Percentiles rank a stretch among this genome's conserved stretches.
Conservation (phyloP, 2,797 vertebrate species). For the Saxicola maurus region DNA sequence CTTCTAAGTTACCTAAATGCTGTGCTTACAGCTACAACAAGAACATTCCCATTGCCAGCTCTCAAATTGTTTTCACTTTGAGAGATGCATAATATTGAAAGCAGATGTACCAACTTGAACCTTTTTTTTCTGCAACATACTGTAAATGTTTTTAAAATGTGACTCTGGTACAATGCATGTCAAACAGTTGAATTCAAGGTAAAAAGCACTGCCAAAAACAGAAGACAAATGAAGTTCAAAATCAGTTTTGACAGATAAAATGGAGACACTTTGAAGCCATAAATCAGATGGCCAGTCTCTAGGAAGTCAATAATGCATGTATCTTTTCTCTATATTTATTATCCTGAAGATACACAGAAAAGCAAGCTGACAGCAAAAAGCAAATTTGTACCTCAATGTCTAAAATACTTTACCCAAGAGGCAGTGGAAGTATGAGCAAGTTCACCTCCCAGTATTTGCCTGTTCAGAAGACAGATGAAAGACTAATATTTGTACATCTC, state of each 20-base stretch:
- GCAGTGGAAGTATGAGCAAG: constrained; percentile 14
- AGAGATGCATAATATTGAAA: constrained; percentile 87
- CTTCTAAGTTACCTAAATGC: constrained; percentile 86
- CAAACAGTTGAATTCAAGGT: constrained; percentile 83
- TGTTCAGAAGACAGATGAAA: constrained; percentile 8
- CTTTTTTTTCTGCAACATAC: constrained; percentile 41
- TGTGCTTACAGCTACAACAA: constrained; percentile 78
- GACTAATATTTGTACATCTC: constrained; percentile 13
- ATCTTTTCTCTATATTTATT: constrained; percentile 66
- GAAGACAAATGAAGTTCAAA: constrained; percentile 89
- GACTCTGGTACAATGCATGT: constrained; percentile 78
- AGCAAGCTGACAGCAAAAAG: constrained; percentile 5
- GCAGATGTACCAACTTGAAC: constrained; percentile 85
- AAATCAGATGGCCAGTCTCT: constrained; percentile 84
- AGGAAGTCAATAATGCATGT: constrained; percentile 82
- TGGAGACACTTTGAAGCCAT: constrained; percentile 81
- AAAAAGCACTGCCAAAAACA: constrained; percentile 83
- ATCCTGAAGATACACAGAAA: constrained; percentile 44
- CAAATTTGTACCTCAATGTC: background rate
- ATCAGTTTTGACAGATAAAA: constrained; percentile 86
- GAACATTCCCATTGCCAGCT: constrained; percentile 80
- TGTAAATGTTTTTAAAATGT: constrained; percentile 77
- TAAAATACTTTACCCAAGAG: background rate
- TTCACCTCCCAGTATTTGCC: background rate
- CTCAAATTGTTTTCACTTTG: constrained; percentile 86